Base-by-base conservation (phyloP, 2,113 vertebrate species). In the Sporophila hypoxantha region DNA sequence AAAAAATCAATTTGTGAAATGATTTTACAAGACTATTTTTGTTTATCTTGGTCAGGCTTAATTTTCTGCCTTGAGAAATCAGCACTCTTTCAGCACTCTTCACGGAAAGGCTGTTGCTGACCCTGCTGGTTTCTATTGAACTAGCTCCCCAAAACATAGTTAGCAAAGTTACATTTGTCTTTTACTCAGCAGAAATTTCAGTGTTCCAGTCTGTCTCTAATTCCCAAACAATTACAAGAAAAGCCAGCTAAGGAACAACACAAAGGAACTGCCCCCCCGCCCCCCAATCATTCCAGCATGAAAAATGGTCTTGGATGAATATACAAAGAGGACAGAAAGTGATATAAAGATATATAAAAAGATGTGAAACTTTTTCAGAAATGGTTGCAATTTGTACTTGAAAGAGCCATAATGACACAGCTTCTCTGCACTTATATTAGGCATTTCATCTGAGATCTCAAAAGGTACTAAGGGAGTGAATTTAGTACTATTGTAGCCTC, bases 151-250 rank as follows among this genome's bases (percentile, higher is more conserved):
- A 17, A 66, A n/a, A 79, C 68, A 85, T 20, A 27, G 64, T 57
- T 84, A 92, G 61, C 57, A 37, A 87, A 90, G 75, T 64, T 91
- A 71, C 2, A 6, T 76, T 95, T 92, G 46, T 70, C 36, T 94
- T 87, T 89, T 81, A 64, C 67, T 93, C 92, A 92, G 91, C 90
- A 93, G 50, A 93, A 95, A 60, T 67, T 60, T 65, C 50, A 30
- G 83, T 67, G 83, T 79, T 89, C 79, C 65, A 94, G 36, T 36
- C 65, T 84, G 47, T 42, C 34, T 94, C 42, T 84, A 85, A 93
- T 94, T 93, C 50, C 50, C 29, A 65, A 91, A 75, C n/a, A 60
- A 65, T 92, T 90, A 85, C 67, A 61, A 59, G 87, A 94, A 85
- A 74, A 78, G 12, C 15, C 21, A 79, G 30, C 15, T 12, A 66